A percentile compares a stretch with the other conserved stretches of the same genome.
Conservation (phyloP, 2,888 invertebrate species). For the Ichneumon xanthorius region DNA sequence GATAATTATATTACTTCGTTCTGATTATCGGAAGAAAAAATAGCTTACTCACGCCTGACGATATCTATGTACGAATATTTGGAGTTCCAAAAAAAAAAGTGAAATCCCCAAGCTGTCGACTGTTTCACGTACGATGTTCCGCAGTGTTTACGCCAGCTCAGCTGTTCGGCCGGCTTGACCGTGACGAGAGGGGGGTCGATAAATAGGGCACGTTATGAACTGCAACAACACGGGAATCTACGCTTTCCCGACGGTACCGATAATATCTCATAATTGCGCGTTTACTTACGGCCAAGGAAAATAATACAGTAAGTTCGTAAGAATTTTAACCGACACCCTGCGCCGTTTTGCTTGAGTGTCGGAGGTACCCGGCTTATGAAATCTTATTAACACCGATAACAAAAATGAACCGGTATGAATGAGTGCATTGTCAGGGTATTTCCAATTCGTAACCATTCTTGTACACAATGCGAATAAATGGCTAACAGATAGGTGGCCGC, state of each 20-base stretch:
- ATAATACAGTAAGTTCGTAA: background rate
- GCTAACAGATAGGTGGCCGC: no score
- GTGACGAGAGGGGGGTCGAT: background rate
- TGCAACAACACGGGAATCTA: background rate
- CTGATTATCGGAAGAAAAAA: background rate
- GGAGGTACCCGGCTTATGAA: background rate
- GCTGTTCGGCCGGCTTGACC: background rate
- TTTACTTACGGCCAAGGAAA: no score
- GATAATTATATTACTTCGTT: background rate
- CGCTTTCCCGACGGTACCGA: background rate
- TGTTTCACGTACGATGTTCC: background rate
- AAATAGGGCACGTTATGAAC: background rate
- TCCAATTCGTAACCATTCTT: no score
- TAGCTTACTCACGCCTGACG: background rate
- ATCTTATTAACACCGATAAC: no score
- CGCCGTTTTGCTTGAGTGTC: background rate
- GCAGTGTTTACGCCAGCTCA: conserved; percentile 7
- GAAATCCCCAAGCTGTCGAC: background rate
- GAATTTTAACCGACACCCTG: background rate
- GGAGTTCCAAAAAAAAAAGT: background rate
- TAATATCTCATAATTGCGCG: background rate
- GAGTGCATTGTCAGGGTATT: no score
- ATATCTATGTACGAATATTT: background rate
- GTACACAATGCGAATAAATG: no score
- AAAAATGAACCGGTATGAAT: no score